Evolutionary conservation across 2,797 vertebrate genomes (phyloP).

Genomic region (Heliangelus exortis): DNA sequence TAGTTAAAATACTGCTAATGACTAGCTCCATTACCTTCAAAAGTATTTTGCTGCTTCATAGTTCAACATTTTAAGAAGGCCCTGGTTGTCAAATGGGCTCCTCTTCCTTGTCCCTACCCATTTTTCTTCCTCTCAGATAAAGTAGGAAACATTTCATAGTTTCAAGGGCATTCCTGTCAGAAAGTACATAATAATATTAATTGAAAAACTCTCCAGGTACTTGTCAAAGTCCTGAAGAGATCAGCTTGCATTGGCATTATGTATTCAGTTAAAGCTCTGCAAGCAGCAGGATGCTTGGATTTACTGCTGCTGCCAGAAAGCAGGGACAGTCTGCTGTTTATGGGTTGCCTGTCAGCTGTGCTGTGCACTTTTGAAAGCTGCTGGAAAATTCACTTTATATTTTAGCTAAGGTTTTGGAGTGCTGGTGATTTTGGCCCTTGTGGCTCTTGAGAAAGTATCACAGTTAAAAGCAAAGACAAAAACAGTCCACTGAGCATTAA

Average conservation of each 20-base stretch:
- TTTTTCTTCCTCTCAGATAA: constrained; percentile 3
- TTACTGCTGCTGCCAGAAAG: constrained; percentile 31
- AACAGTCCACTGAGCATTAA: background rate
- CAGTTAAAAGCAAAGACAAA: background rate
- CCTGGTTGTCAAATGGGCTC: background rate
- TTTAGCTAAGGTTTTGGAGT: background rate
- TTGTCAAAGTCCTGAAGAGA: constrained; percentile 66
- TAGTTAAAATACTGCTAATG: constrained; percentile 24
- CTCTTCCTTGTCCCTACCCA: background rate
- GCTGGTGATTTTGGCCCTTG: background rate
- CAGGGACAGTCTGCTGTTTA: background rate
- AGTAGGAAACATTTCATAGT: constrained; percentile 16
- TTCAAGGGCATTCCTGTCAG: constrained; percentile 54
- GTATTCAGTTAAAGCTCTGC: constrained; percentile 59
- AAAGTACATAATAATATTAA: constrained; percentile 70
- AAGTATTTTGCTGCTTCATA: background rate
- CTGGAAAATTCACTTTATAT: background rate
- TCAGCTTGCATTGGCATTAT: constrained; percentile 21
- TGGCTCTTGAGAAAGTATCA: background rate
- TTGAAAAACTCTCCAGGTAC: constrained; percentile 43
- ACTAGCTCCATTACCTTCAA: background rate
- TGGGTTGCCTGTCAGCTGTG: constrained; percentile 2
- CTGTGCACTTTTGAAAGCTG: background rate
- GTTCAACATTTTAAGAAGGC: background rate
- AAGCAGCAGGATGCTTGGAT: constrained; percentile 42